These are phyloP conservation scores for Antechinus stuartii DNA, from an alignment of 2,113 vertebrate species.

Conservation along the genomic window DNA sequence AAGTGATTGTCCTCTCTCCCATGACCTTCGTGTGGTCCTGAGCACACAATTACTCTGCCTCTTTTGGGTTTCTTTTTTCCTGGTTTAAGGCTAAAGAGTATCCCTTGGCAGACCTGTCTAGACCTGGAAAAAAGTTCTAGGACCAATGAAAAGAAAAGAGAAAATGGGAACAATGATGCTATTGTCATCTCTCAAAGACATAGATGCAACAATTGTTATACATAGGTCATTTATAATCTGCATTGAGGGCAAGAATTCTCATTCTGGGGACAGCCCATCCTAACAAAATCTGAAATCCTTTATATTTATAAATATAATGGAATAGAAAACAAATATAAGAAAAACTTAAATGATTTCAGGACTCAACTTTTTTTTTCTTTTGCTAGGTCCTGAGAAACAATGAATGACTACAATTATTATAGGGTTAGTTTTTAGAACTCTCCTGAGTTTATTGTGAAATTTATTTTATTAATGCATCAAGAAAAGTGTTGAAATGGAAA, in stretches of 20 bases:
- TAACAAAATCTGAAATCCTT: background rate
- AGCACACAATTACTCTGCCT: too few species aligned
- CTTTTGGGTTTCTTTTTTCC: too few species aligned
- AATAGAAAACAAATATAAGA: background rate
- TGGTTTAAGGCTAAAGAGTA: background rate
- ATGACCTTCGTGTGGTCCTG: too few species aligned
- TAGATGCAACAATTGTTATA: background rate
- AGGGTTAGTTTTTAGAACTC: background rate
- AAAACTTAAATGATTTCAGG: background rate
- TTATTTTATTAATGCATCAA: background rate
- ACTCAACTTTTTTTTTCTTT: background rate
- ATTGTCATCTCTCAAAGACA: background rate
- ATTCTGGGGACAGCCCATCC: background rate
- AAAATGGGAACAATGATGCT: background rate
- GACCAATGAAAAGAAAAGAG: background rate
- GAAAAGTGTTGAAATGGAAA: constrained; percentile 15
- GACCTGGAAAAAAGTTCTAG: background rate
- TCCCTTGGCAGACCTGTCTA: background rate
- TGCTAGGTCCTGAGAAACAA: background rate
- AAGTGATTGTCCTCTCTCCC: background rate
- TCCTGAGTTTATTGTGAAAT: background rate
- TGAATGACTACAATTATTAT: background rate
- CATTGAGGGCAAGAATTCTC: background rate
- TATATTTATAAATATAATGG: background rate
- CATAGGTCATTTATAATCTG: background rate